Conservation (phyloP, 1,140 invertebrate species). For the Drosophila dunni region DNA sequence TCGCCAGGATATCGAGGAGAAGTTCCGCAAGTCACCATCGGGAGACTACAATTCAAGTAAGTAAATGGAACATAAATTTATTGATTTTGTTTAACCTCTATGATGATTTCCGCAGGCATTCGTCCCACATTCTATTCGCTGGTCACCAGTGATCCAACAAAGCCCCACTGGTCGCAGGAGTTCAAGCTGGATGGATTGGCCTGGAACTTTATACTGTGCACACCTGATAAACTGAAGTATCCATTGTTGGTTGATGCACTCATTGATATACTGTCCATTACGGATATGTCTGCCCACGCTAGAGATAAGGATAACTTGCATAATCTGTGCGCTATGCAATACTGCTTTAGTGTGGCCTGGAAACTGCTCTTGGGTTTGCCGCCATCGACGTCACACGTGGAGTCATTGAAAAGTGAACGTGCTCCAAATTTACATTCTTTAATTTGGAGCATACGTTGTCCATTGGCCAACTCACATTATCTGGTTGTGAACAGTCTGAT, state of each 20-base stretch:
- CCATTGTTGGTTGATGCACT: constrained; percentile 93
- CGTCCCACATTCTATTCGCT: constrained; percentile 83
- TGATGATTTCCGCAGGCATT: constrained; percentile 53
- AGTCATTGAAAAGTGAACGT: constrained; percentile 88
- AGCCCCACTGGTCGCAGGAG: constrained; percentile 86
- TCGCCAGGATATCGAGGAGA: constrained; percentile 91
- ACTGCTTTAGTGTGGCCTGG: constrained; percentile 90
- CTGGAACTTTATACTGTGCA: constrained; percentile 96
- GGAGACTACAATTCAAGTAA: constrained; percentile 69
- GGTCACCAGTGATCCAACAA: constrained; percentile 60
- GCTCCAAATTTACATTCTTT: constrained; percentile 86
- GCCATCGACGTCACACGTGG: constrained; percentile 94
- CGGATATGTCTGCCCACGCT: constrained; percentile 87
- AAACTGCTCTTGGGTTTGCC: constrained; percentile 92
- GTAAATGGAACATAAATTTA: not conserved
- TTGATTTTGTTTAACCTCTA: not conserved
- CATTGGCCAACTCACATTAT: constrained; percentile 69
- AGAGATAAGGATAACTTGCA: constrained; percentile 87
- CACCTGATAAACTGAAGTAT: constrained; percentile 95
- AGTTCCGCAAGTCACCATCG: constrained; percentile 88
- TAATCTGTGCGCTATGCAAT: constrained; percentile 93
- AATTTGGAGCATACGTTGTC: constrained; percentile 85
- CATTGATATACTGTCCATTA: constrained; percentile 91
- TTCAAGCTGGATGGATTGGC: constrained; percentile 97
- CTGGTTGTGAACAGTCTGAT: constrained; percentile 82